Base-by-base conservation (phyloP, 2,113 vertebrate genomes). In the Apeltes quadracus region DNA sequence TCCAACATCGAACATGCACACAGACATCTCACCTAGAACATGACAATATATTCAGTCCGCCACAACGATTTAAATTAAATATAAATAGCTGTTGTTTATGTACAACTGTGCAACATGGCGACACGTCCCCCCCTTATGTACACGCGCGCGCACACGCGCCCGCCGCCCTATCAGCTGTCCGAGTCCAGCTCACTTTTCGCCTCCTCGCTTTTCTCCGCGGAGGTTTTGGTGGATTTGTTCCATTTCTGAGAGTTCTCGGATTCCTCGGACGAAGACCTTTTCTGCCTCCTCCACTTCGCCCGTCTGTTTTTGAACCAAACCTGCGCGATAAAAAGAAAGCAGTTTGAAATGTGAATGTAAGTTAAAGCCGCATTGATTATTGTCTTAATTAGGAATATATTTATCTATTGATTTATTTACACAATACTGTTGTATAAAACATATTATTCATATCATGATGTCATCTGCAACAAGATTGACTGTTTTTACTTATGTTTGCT, bases 291-390 rank as follows among this genome's bases (percentile, higher is more conserved):
- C 98, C 98, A 99, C 89, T 99, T 99, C 2, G 97, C 98, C 44
- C 98, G 94, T 82, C 98, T 95, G 91, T 99, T 99, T 93, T 99
- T 99, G 92, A 99, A 99, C 98, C 98, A 99, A 79, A 99, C 98
- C 98, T 99, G 72, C 48, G 48, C 54, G 63, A 61, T 6, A 36
- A 27, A 27, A 20, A 59, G 51, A 72, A 22, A 32, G 64, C 41
- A 81, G 1, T 7, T 79, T 83, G 7, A 73, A 34, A 23, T 18
- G 50, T 3, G 14, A 2, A n/a, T n/a, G n/a, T n/a, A n/a, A n/a
- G n/a, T n/a, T n/a, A n/a, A 29, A 29, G 15, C 0, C 54, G 11
- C 16, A 32, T n/a, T n/a, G n/a, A n/a, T 46, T 22, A 22, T 12
- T 66, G 32, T 48, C 11, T 32, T n/a, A n/a, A n/a, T 48, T 32